phyloP scores from a whole-genome alignment of 2,797 vertebrate genomes.

The Paratrypauchen microcephalus region DNA sequence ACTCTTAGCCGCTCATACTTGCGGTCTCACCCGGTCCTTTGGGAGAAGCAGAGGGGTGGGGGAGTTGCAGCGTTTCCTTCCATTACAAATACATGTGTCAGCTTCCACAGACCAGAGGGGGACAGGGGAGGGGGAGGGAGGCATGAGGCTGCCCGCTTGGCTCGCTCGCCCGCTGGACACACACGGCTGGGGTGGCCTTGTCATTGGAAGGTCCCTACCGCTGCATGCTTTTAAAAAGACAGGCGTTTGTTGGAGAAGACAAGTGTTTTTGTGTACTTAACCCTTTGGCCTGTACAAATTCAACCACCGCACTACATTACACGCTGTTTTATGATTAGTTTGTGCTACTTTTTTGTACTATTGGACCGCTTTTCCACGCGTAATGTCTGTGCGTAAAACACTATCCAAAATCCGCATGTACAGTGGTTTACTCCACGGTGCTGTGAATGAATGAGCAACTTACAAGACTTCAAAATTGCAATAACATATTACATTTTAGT shows the following conservation, averaged over 20 bases:
- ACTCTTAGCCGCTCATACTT: slow-evolving; percentile 60
- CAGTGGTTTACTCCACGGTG: not conserved
- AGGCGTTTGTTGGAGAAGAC: not conserved
- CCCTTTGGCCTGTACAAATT: not conserved
- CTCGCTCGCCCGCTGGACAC: slow-evolving; percentile 5
- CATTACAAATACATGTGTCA: slow-evolving; percentile 66
- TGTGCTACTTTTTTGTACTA: not conserved
- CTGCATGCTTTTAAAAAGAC: slow-evolving; percentile 16
- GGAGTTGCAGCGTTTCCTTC: slow-evolving; percentile 54
- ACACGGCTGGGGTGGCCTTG: slow-evolving; percentile 27
- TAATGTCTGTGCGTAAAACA: not conserved
- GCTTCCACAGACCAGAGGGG: slow-evolving; percentile 29
- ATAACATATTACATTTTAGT: not conserved
- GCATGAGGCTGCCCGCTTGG: not conserved
- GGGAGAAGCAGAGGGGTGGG: slow-evolving; percentile 21
- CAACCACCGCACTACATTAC: not conserved
- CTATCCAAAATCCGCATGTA: not conserved
- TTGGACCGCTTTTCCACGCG: not conserved
- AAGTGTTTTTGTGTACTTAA: not conserved
- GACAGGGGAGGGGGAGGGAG: not conserved
- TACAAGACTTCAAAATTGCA: not conserved
- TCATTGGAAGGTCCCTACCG: slow-evolving; percentile 12
- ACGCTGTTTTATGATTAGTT: not conserved
- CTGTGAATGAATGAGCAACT: not conserved
- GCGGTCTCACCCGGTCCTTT: slow-evolving; percentile 57